phyloP scores from a whole-genome alignment of 53 echinoderm and acorn worm genomes.

The Mesocentrotus franciscanus region DNA sequence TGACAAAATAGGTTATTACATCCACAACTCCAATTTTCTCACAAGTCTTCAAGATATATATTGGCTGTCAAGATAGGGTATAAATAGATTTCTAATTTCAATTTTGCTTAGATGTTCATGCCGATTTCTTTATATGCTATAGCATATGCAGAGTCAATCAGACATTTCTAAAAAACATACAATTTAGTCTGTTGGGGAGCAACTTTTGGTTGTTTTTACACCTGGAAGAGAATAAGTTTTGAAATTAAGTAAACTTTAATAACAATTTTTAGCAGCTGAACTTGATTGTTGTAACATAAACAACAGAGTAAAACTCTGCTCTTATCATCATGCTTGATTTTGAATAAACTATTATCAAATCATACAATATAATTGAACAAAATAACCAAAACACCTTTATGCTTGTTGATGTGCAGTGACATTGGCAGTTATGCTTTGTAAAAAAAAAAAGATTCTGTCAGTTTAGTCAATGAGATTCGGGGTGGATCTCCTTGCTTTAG shows the following conservation, averaged over 20 bases:
- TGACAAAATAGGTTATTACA: constrained; percentile 32
- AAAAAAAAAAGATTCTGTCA: no score
- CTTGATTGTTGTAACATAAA: neutral
- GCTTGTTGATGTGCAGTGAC: neutral
- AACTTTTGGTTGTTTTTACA: neutral
- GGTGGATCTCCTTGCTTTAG: no score
- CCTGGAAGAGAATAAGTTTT: neutral
- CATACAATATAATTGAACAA: no score
- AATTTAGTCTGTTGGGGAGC: neutral
- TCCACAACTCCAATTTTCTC: neutral
- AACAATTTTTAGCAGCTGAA: neutral
- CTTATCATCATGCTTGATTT: neutral
- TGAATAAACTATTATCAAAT: no score
- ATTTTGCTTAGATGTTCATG: neutral
- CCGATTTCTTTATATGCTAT: neutral
- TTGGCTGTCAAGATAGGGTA: constrained; percentile 6
- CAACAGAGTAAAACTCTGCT: neutral
- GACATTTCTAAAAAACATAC: neutral
- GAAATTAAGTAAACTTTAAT: neutral
- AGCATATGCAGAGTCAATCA: neutral
- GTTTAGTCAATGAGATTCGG: no score
- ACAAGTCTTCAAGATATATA: neutral
- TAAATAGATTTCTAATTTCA: constrained; percentile 16
- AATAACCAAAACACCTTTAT: no score
- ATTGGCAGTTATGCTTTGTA: neutral